These are phyloP conservation scores for Parnassius apollo DNA, from an alignment of 2,888 invertebrate species.

Conservation along the genomic window DNA sequence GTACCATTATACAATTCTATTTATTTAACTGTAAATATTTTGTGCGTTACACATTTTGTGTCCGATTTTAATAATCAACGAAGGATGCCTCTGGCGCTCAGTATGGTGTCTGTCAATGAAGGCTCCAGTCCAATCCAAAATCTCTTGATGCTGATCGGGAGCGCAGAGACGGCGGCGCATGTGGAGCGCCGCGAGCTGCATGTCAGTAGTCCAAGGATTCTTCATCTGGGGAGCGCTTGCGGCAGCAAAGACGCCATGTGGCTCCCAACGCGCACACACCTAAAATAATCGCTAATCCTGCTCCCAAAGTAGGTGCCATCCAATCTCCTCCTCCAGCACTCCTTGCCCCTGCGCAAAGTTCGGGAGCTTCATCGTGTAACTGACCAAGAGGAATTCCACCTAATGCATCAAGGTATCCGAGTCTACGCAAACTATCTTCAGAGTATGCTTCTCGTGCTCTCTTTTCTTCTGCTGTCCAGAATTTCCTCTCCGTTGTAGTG, in stretches of 20 bases:
- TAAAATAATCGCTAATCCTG: constrained; percentile 79
- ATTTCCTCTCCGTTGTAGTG: constrained; percentile 75
- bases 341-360: constrained; percentile 83
- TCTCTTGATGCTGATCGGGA: constrained; percentile 71
- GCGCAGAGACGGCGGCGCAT: constrained; percentile 70
- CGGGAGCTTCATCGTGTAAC: constrained; percentile 88
- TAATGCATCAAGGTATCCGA: constrained; percentile 78
- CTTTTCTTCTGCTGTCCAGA: constrained; percentile 74
- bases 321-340: constrained; percentile 78
- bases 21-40: no score
- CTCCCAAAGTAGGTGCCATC: constrained; percentile 83
- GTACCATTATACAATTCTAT: no score
- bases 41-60: no score
- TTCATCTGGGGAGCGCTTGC: constrained; percentile 80
- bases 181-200: constrained; percentile 75
- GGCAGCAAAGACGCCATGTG: constrained; percentile 83
- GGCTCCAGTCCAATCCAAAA: constrained; percentile 73
- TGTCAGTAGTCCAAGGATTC: constrained; percentile 84
- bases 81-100: constrained; percentile 65
- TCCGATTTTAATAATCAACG: constrained; percentile 44
- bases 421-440: constrained; percentile 81
- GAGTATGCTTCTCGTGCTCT: constrained; percentile 79
- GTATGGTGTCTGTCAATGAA: constrained; percentile 78
- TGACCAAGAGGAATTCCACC: constrained; percentile 69
- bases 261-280: constrained; percentile 80